Evolutionary conservation across 1,140 invertebrate species (phyloP), one percentile per base, ranked within the genome.

Genomic region (Eueides isabella): DNA sequence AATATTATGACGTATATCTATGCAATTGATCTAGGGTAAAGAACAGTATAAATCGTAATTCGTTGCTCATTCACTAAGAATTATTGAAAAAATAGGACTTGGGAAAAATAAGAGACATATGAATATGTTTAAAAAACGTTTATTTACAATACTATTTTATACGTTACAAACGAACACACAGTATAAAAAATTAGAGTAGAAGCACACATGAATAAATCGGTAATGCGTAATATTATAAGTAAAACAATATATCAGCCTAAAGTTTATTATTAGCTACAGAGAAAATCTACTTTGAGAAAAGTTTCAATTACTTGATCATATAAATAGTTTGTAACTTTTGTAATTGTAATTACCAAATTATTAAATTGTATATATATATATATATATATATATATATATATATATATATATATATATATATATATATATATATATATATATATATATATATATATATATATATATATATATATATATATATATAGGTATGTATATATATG

Each of bases 101-200:
- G 7, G 16, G 7, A 6, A 2, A 23, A 48, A 48, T 48, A 48
- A 48, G n/a, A n/a, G n/a, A n/a, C n/a, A n/a, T 48, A 7, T 23
- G n/a, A 48, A 48, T 48, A 48, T 48, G 0, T 19, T 48, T 5
- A 48, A 5, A 48, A 48, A 23, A 23, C 7, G 2, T 48, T 19
- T 48, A 48, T 48, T 48, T 48, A 48, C 41, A 48, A 48, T 48
- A 48, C 19, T 48, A 48, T 48, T 48, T 48, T 16, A 48, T 48
- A 19, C n/a, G 41, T 48, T 48, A 48, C n/a, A 48, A 19, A 48
- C 41, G 19, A 23, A 48, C 41, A 48, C 41, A 48, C 41, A 48
- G 7, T 48, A 48, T 2, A 48, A 48, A 48, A 48, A 19, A 48
- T n/a, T 48, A 48, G 7, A 7, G n/a, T 48, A 48, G n/a, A 48